Evolutionary conservation across 2,888 invertebrate species (phyloP), one percentile per base, ranked within the genome.

Genomic region (Bombyx huttoni): DNA sequence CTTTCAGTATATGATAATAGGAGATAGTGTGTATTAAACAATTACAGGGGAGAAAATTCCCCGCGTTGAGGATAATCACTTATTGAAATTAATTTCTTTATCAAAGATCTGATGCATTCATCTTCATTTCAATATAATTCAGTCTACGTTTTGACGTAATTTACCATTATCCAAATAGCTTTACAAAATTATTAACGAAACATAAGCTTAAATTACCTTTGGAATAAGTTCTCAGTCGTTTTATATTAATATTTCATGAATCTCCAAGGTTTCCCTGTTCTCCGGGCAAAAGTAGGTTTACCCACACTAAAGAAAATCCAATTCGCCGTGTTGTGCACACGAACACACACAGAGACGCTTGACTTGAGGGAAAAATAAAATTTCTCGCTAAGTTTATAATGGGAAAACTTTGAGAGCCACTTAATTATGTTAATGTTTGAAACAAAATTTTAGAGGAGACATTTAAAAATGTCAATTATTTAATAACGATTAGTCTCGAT

Each of bases 401-500:
- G 88, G 88, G 88, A 88, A 88, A 88, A 88, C 87, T 88, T 88
- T 86, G 86, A 86, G 87, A 88, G 86, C 88, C 88, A 88, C 88
- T 88, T 88, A 88, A 88, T 88, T 88, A 88, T 88, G 88, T 88
- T 88, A 88, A 88, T 88, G 88, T 88, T 87, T 83, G 82, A 88
- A 88, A 88, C 88, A 84, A 86, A 87, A 88, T 87, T 88, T 85
- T 80, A 86, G 82, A 81, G 81, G 80, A 83, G 84, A 86, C 78
- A 78, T 80, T 88, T 84, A 81, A 84, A 84, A 75, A 84, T 70
- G 78, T 78, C 80, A 80, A 82, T 83, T 74, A 81, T 80, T 82
- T 78, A 70, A 81, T 78, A 81, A 75, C 66, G 70, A 78, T 76
- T 63, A 59, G 58, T 55, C 55, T 66, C 7, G 2, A 12, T 40